Evolutionary conservation across 2,888 invertebrate species (phyloP), one percentile per base, ranked within the genome.

Genomic region (Pollenia angustigena): DNA sequence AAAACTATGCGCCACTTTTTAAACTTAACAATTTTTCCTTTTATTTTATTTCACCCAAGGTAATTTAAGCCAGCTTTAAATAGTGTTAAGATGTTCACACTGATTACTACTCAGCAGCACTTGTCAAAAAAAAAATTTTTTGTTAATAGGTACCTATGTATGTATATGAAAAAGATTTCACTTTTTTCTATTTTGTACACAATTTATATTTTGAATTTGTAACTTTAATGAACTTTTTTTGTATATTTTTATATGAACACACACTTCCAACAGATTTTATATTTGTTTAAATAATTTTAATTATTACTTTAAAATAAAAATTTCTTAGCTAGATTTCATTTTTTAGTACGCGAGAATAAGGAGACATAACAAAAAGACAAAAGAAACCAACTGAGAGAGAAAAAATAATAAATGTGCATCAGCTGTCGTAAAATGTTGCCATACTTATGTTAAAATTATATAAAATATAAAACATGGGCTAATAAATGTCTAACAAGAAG

Each of bases 331-430:
- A 72, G 32, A n/a, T 40, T 54, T 71, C 40, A 56, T 52, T 9
- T 76, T 32, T 71, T 75, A 64, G 46, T 54, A 54, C 14, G 52
- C 71, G 52, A 62, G 76, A 48, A 42, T 32, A 40, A 16, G 7
- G 50, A 82, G 75, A 79, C 79, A 82, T 69, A 79, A 81, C 85
- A 85, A 80, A 75, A 78, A 56, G 16, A 44, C 14, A 81, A 69
- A 79, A 71, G 18, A 48, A 48, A 68, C 66, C 18, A 76, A 76
- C 60, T 14, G 52, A 71, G 71, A 83, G 48, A 62, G n/a, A 48
- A 11, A 64, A 71, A 54, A 18, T 40, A 52, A 48, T 18, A 46
- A 80, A 68, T 50, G 11, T 23, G 18, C 71, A 71, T 54, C 85
- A 86, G 81, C 81, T 82, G 85, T 42, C 56, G 56, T 3, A 3